Conservation (phyloP, 2,888 invertebrate genomes). For the Belgica antarctica region DNA sequence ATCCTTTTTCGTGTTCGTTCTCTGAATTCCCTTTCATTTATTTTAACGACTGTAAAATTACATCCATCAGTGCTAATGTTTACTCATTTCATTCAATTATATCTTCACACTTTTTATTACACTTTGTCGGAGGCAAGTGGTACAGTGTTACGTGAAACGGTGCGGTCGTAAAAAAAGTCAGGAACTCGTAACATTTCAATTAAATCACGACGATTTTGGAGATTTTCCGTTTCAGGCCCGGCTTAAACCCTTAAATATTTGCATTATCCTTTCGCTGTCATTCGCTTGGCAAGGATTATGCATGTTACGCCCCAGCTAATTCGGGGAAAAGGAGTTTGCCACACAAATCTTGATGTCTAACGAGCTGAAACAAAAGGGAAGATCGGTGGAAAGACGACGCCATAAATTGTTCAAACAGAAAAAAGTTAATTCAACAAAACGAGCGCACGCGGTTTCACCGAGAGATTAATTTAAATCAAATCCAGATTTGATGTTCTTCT, state of each 20-base stretch:
- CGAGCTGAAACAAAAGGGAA: background rate
- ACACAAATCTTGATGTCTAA: constrained; percentile 17
- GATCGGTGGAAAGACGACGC: background rate
- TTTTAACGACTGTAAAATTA: background rate
- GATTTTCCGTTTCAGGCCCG: background rate
- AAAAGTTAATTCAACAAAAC: background rate
- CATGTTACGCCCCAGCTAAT: too few relatives aligned
- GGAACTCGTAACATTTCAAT: constrained; percentile 15
- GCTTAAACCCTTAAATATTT: background rate
- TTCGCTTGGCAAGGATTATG: background rate
- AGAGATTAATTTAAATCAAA: constrained; percentile 14
- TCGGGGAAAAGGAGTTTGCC: too few relatives aligned
- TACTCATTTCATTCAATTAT: constrained; percentile 20
- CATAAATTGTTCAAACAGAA: constrained; percentile 14
- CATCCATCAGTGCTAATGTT: constrained; percentile 14
- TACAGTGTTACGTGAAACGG: constrained; percentile 1
- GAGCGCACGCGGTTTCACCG: background rate
- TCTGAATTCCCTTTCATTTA: background rate
- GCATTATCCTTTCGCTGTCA: constrained; percentile 7
- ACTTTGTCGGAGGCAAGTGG: background rate
- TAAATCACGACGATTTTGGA: background rate
- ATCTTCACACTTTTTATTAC: constrained; percentile 17
- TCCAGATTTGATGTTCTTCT: constrained; percentile 17
- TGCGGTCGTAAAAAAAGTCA: constrained; percentile 3
- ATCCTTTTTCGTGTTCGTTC: too few relatives aligned